phyloP scores from a whole-genome alignment of 2,797 vertebrate species.

The Paramormyrops hopkinsi region DNA sequence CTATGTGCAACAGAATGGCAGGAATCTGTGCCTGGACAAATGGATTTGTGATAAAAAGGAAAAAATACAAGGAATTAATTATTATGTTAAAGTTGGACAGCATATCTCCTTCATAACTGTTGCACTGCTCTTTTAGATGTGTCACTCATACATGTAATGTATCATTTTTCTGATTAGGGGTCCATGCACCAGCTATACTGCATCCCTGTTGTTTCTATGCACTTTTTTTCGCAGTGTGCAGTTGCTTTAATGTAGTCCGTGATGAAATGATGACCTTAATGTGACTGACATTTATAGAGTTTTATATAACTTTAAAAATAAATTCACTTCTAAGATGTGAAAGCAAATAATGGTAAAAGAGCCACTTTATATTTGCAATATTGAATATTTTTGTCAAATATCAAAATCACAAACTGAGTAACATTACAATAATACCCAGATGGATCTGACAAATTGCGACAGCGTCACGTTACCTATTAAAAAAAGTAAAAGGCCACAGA shows the following conservation, averaged over 20 bases:
- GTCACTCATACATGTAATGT: not conserved
- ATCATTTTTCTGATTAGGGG: not conserved
- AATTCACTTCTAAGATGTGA: not conserved
- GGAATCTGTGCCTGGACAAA: not conserved
- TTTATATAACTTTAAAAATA: not conserved
- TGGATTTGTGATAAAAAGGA: not conserved
- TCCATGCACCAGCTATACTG: not conserved
- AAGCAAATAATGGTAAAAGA: not conserved
- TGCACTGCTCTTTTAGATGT: not conserved
- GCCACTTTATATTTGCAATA: not conserved
- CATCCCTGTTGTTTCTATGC: not conserved
- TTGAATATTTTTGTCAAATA: not conserved
- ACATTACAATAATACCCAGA: not conserved
- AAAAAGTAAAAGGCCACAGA: not conserved
- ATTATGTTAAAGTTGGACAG: not conserved
- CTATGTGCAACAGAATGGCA: not conserved
- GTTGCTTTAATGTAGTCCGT: not conserved
- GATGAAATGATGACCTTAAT: not conserved
- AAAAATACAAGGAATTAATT: not conserved
- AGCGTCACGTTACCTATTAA: not conserved
- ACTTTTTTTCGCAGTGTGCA: not conserved
- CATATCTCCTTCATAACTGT: not conserved
- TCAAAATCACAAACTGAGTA: not conserved
- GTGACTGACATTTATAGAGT: not conserved
- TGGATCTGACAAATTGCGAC: slow-evolving; percentile 23